Percentiles rank a stretch among this genome's conserved stretches.
These are phyloP conservation scores for Brenthis ino DNA, from an alignment of 2,888 invertebrate genomes.

Conservation along the genomic window DNA sequence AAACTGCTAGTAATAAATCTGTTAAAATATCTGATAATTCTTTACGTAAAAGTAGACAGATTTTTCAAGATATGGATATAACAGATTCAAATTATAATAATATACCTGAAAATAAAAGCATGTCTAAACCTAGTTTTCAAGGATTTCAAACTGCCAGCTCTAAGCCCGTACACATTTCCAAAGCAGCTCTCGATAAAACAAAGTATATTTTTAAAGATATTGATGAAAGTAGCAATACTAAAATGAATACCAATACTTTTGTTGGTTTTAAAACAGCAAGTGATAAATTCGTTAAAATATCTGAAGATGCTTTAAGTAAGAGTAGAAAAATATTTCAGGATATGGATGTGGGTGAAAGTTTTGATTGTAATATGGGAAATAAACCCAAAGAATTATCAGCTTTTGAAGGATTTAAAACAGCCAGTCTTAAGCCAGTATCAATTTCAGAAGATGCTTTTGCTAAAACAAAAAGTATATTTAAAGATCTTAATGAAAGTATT, in stretches of 20 bases:
- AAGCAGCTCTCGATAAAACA: constrained; percentile 47
- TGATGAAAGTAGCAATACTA: no score
- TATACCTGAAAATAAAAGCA: constrained; percentile 2
- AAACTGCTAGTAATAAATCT: constrained; percentile 58
- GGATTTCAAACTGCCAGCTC: constrained; percentile 53
- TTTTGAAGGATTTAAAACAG: constrained; percentile 50
- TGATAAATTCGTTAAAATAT: constrained; percentile 43
- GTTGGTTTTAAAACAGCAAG: constrained; percentile 49
- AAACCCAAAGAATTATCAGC: background rate
- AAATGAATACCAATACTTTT: no score
- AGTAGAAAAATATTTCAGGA: constrained; percentile 50
- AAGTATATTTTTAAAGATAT: constrained; percentile 38
- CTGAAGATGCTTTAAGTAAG: constrained; percentile 49
- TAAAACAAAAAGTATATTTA: constrained; percentile 51
- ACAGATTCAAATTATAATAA: background rate
- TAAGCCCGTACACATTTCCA: constrained; percentile 49
- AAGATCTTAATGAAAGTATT: constrained; percentile 39
- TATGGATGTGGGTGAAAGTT: constrained; percentile 24
- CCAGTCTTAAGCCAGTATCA: constrained; percentile 48
- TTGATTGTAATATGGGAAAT: background rate
- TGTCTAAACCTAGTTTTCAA: constrained; percentile 25
- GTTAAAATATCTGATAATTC: constrained; percentile 49
- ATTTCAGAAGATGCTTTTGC: constrained; percentile 52
- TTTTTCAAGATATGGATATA: constrained; percentile 42
- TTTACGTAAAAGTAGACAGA: constrained; percentile 41